phyloP scores from a whole-genome alignment of 2,888 invertebrate species.

The Brassicogethes aeneus region DNA sequence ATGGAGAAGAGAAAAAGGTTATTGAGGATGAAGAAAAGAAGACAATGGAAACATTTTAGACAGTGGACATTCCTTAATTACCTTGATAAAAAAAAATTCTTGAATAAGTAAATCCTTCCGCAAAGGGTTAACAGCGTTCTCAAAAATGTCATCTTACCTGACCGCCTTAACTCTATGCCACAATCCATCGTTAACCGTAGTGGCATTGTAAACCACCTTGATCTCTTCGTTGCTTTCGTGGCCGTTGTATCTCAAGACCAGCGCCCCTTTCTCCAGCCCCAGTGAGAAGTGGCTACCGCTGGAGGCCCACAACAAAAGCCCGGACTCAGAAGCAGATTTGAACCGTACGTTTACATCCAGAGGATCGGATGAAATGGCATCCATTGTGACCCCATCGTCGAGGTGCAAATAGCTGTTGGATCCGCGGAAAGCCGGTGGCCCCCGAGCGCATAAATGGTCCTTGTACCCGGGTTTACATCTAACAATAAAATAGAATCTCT shows the following conservation, averaged over 20 bases:
- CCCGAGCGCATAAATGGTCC: conserved; percentile 43
- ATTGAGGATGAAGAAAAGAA: too few species aligned
- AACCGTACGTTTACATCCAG: conserved; percentile 85
- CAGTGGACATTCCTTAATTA: too few species aligned
- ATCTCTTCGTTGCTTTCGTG: conserved; percentile 81
- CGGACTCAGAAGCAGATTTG: conserved; percentile 60
- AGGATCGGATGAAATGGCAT: conserved; percentile 73
- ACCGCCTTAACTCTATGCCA: conserved; percentile 73
- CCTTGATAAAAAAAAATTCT: too few species aligned
- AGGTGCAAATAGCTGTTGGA: conserved; percentile 81
- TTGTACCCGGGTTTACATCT: conserved; percentile 52
- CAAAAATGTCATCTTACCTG: conserved; percentile 45
- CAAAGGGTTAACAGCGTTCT: too few species aligned
- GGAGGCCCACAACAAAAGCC: conserved; percentile 77
- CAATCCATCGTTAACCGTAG: conserved; percentile 80
- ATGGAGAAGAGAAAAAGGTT: too few species aligned
- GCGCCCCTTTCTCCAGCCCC: conserved; percentile 70
- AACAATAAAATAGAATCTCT: conserved; percentile 2
- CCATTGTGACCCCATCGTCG: conserved; percentile 77
- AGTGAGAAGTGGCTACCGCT: conserved; percentile 74
- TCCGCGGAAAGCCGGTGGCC: conserved; percentile 72
- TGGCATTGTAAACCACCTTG: conserved; percentile 73
- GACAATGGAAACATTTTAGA: too few species aligned
- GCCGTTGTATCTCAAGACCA: conserved; percentile 72
- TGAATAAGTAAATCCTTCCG: too few species aligned